Base-by-base conservation (phyloP, 2,888 invertebrate genomes). In the Erpobdella octoculata region DNA sequence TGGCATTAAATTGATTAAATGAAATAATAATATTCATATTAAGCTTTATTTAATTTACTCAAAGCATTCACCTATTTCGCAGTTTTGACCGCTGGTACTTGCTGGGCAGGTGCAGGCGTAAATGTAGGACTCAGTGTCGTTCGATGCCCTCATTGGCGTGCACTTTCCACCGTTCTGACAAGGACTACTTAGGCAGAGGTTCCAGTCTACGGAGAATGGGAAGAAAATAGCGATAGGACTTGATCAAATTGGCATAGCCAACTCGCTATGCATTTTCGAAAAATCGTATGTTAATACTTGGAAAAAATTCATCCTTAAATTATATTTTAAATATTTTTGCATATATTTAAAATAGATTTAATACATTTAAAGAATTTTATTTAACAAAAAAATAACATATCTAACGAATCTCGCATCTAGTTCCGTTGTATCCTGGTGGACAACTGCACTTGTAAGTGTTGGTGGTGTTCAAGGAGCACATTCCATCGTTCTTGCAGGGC, bases 31-130 rank as follows among this genome's bases (percentile, higher is more conserved):
- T n/a, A n/a, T n/a, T n/a, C n/a, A n/a, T n/a, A n/a, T n/a, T n/a
- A n/a, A n/a, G n/a, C n/a, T n/a, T n/a, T n/a, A n/a, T n/a, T n/a
- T n/a, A n/a, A n/a, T n/a, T n/a, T n/a, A n/a, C n/a, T n/a, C n/a
- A n/a, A n/a, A n/a, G n/a, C n/a, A n/a, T n/a, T n/a, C n/a, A 73
- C 73, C 61, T 71, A 59, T 73, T 59, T 73, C 73, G 46, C 73
- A 73, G 61, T 59, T 33, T 18, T 18, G 9, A 15, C 73, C 73
- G 8, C 66, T 67, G 33, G 46, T 36, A 15, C 46, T 61, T 37
- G 64, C 4, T 0, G n/a, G 18, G 38, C 73, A 73, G n/a, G 21
- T 36, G 71, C 73, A 73, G 0, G 31, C 28, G 66, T 71, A 73
- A 6, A 9, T 25, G n/a, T 69, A 36, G 6, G 36, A 4, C 5